phyloP scores from a whole-genome alignment of 1,140 invertebrate species.

The Pseudomyrmex pallidus region DNA sequence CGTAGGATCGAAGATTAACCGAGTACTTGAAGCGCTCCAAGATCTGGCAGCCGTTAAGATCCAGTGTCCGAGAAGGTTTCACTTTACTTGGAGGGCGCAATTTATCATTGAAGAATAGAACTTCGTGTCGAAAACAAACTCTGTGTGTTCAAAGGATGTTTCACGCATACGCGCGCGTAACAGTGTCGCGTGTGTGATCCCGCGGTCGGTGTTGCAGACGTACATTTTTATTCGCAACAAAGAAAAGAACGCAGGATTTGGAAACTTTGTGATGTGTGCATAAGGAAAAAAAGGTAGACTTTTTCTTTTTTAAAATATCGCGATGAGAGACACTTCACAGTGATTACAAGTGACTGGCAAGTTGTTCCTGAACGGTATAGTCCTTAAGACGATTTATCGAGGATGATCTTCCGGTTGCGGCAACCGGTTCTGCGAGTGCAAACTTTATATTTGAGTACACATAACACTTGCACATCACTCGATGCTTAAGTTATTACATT shows the following conservation, averaged over 20 bases:
- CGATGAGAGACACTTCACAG: constrained; percentile 16
- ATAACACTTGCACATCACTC: constrained; percentile 36
- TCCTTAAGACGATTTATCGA: constrained; percentile 28
- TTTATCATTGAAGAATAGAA: background rate
- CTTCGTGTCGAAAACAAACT: background rate
- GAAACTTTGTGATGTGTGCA: constrained; percentile 20
- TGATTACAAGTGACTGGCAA: constrained; percentile 58
- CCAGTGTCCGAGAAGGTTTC: constrained; percentile 6
- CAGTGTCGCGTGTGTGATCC: constrained; percentile 46
- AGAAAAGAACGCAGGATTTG: background rate
- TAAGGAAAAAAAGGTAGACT: constrained; percentile 18
- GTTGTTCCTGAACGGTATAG: constrained; percentile 58
- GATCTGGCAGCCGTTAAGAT: background rate
- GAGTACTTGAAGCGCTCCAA: background rate
- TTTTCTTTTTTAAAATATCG: constrained; percentile 20
- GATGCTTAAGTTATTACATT: constrained; percentile 46
- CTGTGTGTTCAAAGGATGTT: background rate
- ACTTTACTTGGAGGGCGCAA: constrained; percentile 40
- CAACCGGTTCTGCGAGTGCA: constrained; percentile 35
- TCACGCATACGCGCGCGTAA: background rate
- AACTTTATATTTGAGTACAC: constrained; percentile 37
- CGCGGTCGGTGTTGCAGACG: constrained; percentile 15
- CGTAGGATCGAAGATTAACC: background rate
- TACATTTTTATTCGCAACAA: background rate
- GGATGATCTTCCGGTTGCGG: constrained; percentile 28